A percentile compares a stretch with the other conserved stretches of the same genome.
These are phyloP conservation scores for Stenoptilia bipunctidactyla DNA, from an alignment of 2,888 invertebrate genomes.

Conservation along the genomic window DNA sequence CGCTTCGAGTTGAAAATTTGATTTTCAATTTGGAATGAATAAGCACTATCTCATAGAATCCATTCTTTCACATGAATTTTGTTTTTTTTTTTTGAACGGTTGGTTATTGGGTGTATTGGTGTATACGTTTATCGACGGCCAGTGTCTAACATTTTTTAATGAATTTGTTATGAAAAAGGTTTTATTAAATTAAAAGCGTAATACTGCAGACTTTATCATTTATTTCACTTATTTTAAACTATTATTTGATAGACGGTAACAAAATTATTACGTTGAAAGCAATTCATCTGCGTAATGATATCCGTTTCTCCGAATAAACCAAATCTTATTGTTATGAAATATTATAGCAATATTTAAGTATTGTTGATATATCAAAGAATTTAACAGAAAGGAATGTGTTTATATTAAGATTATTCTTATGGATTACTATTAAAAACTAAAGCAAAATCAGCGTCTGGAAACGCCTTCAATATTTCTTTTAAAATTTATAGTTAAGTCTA, in stretches of 20 bases:
- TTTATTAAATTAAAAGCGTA: too few relatives aligned
- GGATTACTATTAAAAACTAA: too few relatives aligned
- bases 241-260: too few relatives aligned
- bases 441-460: not conserved
- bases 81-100: constrained; percentile 60
- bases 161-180: too few relatives aligned
- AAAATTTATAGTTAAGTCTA: too few relatives aligned
- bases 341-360: constrained; percentile 18
- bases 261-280: too few relatives aligned
- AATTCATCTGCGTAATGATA: too few relatives aligned
- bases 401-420: constrained; percentile 16
- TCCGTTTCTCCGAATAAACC: constrained; percentile 2
- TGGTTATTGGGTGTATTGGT: constrained; percentile 46
- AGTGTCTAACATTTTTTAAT: too few relatives aligned
- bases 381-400: constrained; percentile 37
- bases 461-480: not conserved
- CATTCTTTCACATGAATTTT: constrained; percentile 66
- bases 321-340: constrained; percentile 35
- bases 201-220: too few relatives aligned
- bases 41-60: constrained; percentile 69
- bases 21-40: constrained; percentile 72
- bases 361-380: constrained; percentile 24
- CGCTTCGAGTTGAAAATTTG: constrained; percentile 65
- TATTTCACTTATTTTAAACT: too few relatives aligned
- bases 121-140: too few relatives aligned